phyloP scores from a whole-genome alignment of 2,113 vertebrate genomes.

The Axis porcinus region DNA sequence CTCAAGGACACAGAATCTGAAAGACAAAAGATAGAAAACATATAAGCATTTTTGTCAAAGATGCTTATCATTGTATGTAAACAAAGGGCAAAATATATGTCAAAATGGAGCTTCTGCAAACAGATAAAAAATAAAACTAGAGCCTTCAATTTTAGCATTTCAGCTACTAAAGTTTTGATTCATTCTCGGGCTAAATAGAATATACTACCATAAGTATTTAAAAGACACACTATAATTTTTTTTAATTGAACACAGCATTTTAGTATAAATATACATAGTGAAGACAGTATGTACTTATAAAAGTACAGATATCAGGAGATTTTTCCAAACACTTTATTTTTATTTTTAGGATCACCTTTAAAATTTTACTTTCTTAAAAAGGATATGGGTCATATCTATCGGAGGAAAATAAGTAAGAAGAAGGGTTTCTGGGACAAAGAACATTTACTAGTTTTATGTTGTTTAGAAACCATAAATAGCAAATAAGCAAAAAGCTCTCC shows the following conservation, averaged over 20 bases:
- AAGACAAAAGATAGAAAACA: neutral
- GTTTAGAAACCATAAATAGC: neutral
- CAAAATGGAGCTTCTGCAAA: neutral
- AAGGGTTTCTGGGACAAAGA: neutral
- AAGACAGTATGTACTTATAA: neutral
- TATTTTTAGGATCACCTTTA: neutral
- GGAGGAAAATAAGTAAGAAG: neutral
- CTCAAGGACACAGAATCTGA: slow-evolving; percentile 36
- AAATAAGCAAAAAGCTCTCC: neutral
- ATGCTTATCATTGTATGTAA: neutral
- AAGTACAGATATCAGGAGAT: neutral
- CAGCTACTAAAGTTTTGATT: neutral
- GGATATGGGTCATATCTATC: neutral
- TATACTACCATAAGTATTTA: neutral
- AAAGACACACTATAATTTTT: neutral
- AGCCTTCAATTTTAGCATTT: neutral
- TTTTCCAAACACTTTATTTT: neutral
- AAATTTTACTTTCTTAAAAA: neutral
- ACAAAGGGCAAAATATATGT: neutral
- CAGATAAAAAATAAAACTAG: neutral
- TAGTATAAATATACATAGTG: neutral
- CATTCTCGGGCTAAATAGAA: neutral
- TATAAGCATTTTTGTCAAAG: neutral
- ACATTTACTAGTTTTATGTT: neutral
- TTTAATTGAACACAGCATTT: neutral